Percentiles rank a stretch among this genome's conserved stretches.
These are phyloP conservation scores for Caerostris extrusa DNA, from an alignment of 1,140 invertebrate genomes.

Conservation along the genomic window DNA sequence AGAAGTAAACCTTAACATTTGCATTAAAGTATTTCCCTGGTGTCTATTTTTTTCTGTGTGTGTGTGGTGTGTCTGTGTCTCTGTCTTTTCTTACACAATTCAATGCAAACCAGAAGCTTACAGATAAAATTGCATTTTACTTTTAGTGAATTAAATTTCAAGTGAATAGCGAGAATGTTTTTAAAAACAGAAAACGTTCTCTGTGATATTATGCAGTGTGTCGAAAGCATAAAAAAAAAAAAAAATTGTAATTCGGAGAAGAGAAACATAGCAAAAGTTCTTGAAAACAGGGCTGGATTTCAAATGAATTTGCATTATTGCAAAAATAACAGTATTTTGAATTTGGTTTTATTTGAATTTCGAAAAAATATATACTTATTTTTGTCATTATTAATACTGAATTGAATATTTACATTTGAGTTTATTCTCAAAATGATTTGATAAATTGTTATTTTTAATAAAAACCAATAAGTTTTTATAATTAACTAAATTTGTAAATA, in stretches of 20 bases:
- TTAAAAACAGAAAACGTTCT: not conserved
- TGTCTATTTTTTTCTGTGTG: not conserved
- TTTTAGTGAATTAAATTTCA: slow-evolving; percentile 48
- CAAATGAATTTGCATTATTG: too few relatives aligned
- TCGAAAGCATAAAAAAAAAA: not conserved
- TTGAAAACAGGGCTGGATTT: not conserved
- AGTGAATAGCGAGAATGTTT: slow-evolving; percentile 20
- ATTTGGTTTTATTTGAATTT: too few relatives aligned
- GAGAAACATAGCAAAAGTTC: not conserved
- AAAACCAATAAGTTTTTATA: too few relatives aligned
- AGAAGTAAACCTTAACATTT: slow-evolving; percentile 33
- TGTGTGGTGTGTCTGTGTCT: too few relatives aligned
- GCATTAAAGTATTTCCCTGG: slow-evolving; percentile 52
- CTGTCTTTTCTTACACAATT: not conserved
- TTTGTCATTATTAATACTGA: too few relatives aligned
- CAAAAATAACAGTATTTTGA: too few relatives aligned
- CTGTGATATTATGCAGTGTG: not conserved
- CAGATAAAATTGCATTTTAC: slow-evolving; percentile 51
- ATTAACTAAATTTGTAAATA: too few relatives aligned
- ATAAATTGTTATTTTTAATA: too few relatives aligned
- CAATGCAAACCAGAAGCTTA: slow-evolving; percentile 34
- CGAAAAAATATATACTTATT: too few relatives aligned
- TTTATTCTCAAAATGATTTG: too few relatives aligned
- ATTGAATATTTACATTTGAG: too few relatives aligned
- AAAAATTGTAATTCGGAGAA: not conserved